These are phyloP conservation scores for Apostichopus parvimensis DNA, from an alignment of 35 echinoderm and acorn worm genomes.

Conservation along the genomic window DNA sequence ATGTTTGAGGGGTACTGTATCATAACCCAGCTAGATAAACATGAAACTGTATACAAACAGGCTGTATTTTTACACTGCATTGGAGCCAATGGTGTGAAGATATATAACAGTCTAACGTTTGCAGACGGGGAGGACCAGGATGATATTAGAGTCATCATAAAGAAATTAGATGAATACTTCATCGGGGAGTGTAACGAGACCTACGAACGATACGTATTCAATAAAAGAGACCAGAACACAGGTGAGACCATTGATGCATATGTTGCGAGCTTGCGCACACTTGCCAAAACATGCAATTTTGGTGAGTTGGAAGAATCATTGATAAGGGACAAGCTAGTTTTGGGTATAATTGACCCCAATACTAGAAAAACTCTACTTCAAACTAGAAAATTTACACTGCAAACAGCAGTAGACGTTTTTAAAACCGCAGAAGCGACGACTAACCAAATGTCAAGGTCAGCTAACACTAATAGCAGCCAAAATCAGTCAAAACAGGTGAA, in stretches of 20 bases:
- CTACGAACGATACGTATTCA: slow-evolving; percentile 51
- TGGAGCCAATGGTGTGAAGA: slow-evolving; percentile 34
- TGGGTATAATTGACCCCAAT: neutral
- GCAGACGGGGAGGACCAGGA: neutral
- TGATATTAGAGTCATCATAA: slow-evolving; percentile 37
- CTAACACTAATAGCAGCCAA: neutral
- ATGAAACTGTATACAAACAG: neutral
- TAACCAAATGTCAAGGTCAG: neutral
- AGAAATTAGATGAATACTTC: slow-evolving; percentile 40
- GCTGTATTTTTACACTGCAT: slow-evolving; percentile 2
- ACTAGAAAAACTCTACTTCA: slow-evolving; percentile 49
- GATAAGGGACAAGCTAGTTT: slow-evolving; percentile 30
- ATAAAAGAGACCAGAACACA: slow-evolving; percentile 45
- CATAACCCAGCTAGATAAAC: neutral
- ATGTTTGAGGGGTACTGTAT: slow-evolving; percentile 26
- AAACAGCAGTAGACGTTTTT: slow-evolving; percentile 11
- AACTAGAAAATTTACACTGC: slow-evolving; percentile 27
- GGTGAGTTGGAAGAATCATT: slow-evolving; percentile 29
- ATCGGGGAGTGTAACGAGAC: slow-evolving; percentile 29
- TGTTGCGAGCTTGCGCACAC: neutral
- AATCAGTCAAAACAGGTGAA: slow-evolving; percentile 9
- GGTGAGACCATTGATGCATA: slow-evolving; percentile 57
- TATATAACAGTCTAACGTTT: slow-evolving; percentile 47
- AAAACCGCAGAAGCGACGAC: slow-evolving; percentile 34
- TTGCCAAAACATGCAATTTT: slow-evolving; percentile 54